A percentile compares a stretch with the other conserved stretches of the same genome.
Evolutionary conservation across 2,888 invertebrate species (phyloP).

Genomic region (Adela reaumurella): DNA sequence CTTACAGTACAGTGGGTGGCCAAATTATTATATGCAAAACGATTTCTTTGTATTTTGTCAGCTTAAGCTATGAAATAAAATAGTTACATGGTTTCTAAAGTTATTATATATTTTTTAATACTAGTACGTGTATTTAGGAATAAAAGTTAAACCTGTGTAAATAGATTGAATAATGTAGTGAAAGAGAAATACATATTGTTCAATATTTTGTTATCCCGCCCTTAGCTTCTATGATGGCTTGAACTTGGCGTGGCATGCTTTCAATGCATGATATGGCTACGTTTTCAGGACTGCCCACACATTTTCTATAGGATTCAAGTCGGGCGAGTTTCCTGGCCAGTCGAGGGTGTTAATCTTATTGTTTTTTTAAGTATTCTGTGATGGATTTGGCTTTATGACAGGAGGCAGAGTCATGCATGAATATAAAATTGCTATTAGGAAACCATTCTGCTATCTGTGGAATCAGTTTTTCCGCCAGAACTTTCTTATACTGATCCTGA

Average conservation of each 20-base stretch:
- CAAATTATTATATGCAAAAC: constrained; percentile 2
- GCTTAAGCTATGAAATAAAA: constrained; percentile 1
- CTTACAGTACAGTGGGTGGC: constrained; percentile 2
- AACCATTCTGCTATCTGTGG: constrained; percentile 4
- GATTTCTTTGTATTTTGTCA: not conserved
- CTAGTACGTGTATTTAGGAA: constrained; percentile 2
- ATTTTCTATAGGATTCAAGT: constrained; percentile 7
- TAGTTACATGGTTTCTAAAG: not conserved
- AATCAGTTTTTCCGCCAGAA: constrained; percentile 9
- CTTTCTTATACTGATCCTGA: constrained; percentile 12
- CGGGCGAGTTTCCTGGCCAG: constrained; percentile 6
- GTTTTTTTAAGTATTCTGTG: constrained; percentile 2
- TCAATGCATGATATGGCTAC: constrained; percentile 1
- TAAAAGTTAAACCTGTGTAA: not conserved
- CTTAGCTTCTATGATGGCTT: constrained; percentile 1
- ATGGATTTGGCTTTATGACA: constrained; percentile 3
- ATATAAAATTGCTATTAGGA: constrained; percentile 2
- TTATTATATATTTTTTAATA: constrained; percentile 1
- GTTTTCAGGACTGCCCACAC: constrained; percentile 8
- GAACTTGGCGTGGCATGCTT: constrained; percentile 4
- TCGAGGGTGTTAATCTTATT: constrained; percentile 3
- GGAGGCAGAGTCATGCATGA: constrained; percentile 2
- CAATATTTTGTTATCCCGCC: constrained; percentile 1
- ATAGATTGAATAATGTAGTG: not conserved
- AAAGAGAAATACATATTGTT: constrained; percentile 1